A percentile compares a stretch with the other conserved stretches of the same genome.
phyloP scores from a whole-genome alignment of 2,888 invertebrate species.

The Synergus itoensis region DNA sequence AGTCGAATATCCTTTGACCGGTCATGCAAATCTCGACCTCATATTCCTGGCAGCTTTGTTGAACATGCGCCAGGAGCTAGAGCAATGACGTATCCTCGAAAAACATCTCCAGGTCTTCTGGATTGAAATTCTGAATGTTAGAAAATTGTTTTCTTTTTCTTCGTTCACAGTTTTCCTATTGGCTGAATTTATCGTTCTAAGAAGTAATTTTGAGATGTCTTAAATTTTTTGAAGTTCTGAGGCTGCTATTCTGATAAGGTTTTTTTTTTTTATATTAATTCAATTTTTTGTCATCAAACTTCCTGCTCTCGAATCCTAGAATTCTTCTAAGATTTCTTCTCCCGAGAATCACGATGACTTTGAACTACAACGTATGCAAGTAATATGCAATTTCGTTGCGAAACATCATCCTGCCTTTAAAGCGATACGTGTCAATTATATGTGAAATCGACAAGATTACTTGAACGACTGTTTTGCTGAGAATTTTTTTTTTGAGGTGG shows the following conservation, averaged over 20 bases:
- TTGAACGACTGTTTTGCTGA: conserved; percentile 9
- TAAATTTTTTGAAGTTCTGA: too few relatives aligned
- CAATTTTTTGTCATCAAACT: neutral
- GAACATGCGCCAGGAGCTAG: conserved; percentile 57
- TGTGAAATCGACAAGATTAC: conserved; percentile 21
- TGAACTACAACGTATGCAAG: neutral
- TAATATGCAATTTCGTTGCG: conserved; percentile 33
- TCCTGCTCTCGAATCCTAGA: neutral
- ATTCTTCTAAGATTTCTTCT: neutral
- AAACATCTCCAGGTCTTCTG: neutral
- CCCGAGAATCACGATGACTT: neutral
- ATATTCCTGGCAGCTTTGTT: conserved; percentile 46
- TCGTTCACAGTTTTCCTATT: neutral
- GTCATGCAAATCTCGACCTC: conserved; percentile 49
- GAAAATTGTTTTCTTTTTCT: neutral
- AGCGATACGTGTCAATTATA: conserved; percentile 29
- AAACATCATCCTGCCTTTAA: conserved; percentile 33
- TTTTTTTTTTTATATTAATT: too few relatives aligned
- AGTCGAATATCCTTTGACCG: conserved; percentile 53
- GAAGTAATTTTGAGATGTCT: too few relatives aligned
- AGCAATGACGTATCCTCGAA: conserved; percentile 50
- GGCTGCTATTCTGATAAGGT: too few relatives aligned
- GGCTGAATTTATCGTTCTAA: too few relatives aligned
- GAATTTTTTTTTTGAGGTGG: neutral
- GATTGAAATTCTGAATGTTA: neutral